phyloP scores from a whole-genome alignment of 2,888 invertebrate species.

The Stratiomys singularior region DNA sequence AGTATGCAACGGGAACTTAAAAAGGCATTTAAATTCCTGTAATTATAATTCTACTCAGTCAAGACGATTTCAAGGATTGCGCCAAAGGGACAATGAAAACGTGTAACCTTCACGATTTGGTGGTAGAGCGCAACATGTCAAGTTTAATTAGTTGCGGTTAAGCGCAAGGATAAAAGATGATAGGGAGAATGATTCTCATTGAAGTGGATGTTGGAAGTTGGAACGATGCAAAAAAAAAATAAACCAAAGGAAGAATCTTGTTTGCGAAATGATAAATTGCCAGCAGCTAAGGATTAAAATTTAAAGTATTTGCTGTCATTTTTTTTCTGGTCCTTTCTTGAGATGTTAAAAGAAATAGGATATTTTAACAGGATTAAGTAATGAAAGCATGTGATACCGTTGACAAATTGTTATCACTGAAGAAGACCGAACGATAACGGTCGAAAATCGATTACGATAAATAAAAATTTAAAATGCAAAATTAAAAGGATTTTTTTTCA shows the following conservation, averaged over 20 bases:
- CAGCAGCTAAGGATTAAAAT: conserved; percentile 51
- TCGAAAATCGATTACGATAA: too few species aligned
- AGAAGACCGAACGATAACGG: too few species aligned
- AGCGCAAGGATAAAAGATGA: not conserved
- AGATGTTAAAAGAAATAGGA: too few species aligned
- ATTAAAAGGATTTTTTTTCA: too few species aligned
- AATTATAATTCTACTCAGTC: conserved; percentile 8
- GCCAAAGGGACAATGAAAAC: conserved; percentile 5
- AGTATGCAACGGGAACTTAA: conserved; percentile 4
- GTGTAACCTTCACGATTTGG: conserved; percentile 27
- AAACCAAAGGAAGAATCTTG: conserved; percentile 41
- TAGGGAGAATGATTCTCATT: not conserved
- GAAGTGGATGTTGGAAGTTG: not conserved
- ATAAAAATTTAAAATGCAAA: too few species aligned
- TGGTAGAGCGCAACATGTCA: conserved; percentile 58
- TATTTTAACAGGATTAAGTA: too few species aligned
- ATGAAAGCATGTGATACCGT: too few species aligned
- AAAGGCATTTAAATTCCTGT: conserved; percentile 21
- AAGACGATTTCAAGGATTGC: not conserved
- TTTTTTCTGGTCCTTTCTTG: too few species aligned
- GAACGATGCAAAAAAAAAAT: too few species aligned
- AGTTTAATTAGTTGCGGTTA: conserved; percentile 57
- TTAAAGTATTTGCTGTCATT: conserved; percentile 45
- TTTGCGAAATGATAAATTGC: conserved; percentile 59
- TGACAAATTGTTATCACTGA: too few species aligned